Base-by-base conservation (phyloP, 2,113 vertebrate species). In the Perccottus glenii region DNA sequence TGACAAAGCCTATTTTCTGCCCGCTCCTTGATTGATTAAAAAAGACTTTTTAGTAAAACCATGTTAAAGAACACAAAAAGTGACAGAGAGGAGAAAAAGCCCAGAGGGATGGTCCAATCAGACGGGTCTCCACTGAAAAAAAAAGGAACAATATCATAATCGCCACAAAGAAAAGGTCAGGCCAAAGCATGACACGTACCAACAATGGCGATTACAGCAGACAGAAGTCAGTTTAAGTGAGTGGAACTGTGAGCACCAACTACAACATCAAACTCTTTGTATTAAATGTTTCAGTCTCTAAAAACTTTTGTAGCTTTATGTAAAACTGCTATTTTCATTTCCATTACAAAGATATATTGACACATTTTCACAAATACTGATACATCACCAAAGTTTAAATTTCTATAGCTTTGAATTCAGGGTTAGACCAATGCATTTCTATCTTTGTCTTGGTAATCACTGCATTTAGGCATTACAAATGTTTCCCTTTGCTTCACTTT, bases 1-100 rank as follows among this genome's bases (percentile, higher is more conserved):
- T 97, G 97, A 99, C 97, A 95, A 96, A 98, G 95, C 96, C 96
- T 94, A 98, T 98, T 98, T 98, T 98, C 95, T 98, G 96, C 94
- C 95, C 93, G 92, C 94, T 94, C 93, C 93, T 96, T 99, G 98
- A 99, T 98, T 98, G 98, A 99, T 99, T 98, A 97, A 98, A 98
- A 97, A 88, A 70, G 82, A 98, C 95, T 96, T 98, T 98, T 96
- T 93, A 95, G 95, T 90, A 96, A 98, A 98, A 98, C 95, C 96
- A 96, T 97, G 96, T 98, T 96, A 94, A 96, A 94, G 94, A 92
- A 94, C 85, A 91, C 92, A 94, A 87, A 93, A 90, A 85, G 80
- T 90, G 85, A 89, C 91, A 90, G 73, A 58, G 77, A 77, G 87
- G 78, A 90, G 85, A 94, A 94, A 81, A 91, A 87, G 77, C 57